These are phyloP conservation scores for Agrochola macilenta DNA, from an alignment of 2,888 invertebrate species.

Conservation along the genomic window DNA sequence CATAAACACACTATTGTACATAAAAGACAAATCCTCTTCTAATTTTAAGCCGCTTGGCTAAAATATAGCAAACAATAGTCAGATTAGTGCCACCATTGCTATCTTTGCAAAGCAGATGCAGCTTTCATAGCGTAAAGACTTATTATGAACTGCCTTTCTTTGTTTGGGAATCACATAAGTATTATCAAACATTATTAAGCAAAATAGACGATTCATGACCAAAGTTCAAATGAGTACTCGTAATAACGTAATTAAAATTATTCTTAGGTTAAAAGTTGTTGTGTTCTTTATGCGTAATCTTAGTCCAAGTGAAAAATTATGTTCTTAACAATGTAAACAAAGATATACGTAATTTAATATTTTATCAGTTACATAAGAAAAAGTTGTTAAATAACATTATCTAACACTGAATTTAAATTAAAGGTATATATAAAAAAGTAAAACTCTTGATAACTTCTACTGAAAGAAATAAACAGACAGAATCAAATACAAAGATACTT, in stretches of 20 bases:
- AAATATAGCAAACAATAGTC: conserved; percentile 13
- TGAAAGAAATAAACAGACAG: neutral
- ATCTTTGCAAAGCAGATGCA: conserved; percentile 41
- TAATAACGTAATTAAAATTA: conserved; percentile 29
- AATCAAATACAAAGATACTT: neutral
- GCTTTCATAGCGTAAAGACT: conserved; percentile 15
- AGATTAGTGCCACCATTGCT: conserved; percentile 27
- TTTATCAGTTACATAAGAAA: conserved; percentile 42
- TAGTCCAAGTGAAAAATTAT: conserved; percentile 47
- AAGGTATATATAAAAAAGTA: neutral
- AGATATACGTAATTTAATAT: conserved; percentile 23
- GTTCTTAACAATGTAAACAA: conserved; percentile 42
- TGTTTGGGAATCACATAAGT: conserved; percentile 10
- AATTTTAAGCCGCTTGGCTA: conserved; percentile 17
- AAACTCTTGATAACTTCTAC: conserved; percentile 21
- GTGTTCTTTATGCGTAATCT: conserved; percentile 44
- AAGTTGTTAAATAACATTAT: conserved; percentile 36
- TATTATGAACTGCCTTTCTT: conserved; percentile 22
- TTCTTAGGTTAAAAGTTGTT: conserved; percentile 29
- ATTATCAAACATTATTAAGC: conserved; percentile 23
- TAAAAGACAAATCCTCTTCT: neutral
- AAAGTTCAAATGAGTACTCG: conserved; percentile 55
- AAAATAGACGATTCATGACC: conserved; percentile 15
- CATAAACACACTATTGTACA: too few species aligned
- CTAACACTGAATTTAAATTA: conserved; percentile 22